A percentile compares a stretch with the other conserved stretches of the same genome.
These are phyloP conservation scores for Sipha flava DNA, from an alignment of 1,140 invertebrate species.

Conservation along the genomic window DNA sequence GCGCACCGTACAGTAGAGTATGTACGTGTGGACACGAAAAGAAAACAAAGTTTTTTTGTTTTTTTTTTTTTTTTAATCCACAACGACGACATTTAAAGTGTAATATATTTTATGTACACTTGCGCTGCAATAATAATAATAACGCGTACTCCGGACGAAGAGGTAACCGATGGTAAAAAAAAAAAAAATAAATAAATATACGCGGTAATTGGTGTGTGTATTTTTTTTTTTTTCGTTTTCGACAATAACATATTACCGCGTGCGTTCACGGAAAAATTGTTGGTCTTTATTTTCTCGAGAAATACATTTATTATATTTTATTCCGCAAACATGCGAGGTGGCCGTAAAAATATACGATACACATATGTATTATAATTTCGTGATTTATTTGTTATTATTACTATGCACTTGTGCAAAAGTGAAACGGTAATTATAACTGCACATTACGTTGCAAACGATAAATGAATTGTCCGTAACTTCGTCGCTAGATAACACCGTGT, in stretches of 20 bases:
- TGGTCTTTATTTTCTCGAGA: neutral
- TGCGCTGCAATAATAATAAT: too few species aligned
- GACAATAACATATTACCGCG: neutral
- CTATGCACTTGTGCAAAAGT: too few species aligned
- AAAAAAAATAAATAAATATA: neutral
- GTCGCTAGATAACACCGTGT: too few species aligned
- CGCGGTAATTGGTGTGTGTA: conserved; percentile 1
- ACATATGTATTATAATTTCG: too few species aligned
- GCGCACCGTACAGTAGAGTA: neutral
- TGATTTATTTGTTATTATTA: neutral
- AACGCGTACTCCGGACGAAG: neutral
- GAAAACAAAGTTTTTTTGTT: neutral
- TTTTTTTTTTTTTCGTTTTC: neutral
- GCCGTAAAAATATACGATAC: neutral
- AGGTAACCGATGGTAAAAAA: neutral
- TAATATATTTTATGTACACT: neutral
- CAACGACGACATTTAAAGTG: neutral
- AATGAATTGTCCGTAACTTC: too few species aligned
- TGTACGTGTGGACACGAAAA: neutral
- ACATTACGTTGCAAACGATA: too few species aligned
- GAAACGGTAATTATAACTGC: neutral
- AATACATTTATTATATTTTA: neutral
- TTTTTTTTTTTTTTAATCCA: neutral
- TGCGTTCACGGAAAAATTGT: neutral
- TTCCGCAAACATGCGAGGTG: neutral